A percentile compares a stretch with the other conserved stretches of the same genome.
Conservation (phyloP, 1,140 invertebrate species). For the Vanessa atalanta region DNA sequence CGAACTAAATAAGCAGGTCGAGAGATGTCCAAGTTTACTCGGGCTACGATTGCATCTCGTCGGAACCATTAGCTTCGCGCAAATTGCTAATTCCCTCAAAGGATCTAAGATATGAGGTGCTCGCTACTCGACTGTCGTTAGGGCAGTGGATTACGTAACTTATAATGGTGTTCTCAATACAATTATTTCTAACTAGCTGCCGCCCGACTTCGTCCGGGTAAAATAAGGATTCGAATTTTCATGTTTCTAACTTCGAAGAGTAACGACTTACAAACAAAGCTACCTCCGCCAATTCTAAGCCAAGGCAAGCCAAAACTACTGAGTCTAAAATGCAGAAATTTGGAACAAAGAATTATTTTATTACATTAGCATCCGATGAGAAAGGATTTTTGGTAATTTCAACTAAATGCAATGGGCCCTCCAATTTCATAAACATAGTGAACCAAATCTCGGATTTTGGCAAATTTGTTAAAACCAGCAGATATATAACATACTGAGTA, state of each 20-base stretch:
- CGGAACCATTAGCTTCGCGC: slow-evolving; percentile 34
- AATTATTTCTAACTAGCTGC: not conserved
- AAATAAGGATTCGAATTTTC: not conserved
- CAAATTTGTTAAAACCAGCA: not conserved
- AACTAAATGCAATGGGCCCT: too few species aligned
- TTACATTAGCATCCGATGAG: too few species aligned
- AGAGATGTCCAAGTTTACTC: slow-evolving; percentile 21
- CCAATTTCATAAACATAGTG: too few species aligned
- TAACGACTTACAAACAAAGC: too few species aligned
- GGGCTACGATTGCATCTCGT: slow-evolving; percentile 16
- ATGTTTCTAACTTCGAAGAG: not conserved
- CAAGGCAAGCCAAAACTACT: too few species aligned
- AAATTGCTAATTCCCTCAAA: slow-evolving; percentile 42
- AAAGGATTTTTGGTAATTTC: too few species aligned
- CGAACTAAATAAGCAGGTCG: slow-evolving; percentile 7
- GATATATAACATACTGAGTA: too few species aligned
- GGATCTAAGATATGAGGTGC: slow-evolving; percentile 10
- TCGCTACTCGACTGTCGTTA: not conserved
- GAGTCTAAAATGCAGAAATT: too few species aligned
- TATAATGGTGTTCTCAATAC: not conserved
- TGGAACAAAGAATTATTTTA: too few species aligned
- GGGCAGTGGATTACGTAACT: not conserved
- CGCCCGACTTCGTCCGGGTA: too few species aligned
- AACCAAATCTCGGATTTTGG: too few species aligned
- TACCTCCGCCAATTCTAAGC: too few species aligned